Percentiles rank a stretch among this genome's conserved stretches.
Conservation (phyloP, 2,888 invertebrate species). For the Pegoplata infirma region DNA sequence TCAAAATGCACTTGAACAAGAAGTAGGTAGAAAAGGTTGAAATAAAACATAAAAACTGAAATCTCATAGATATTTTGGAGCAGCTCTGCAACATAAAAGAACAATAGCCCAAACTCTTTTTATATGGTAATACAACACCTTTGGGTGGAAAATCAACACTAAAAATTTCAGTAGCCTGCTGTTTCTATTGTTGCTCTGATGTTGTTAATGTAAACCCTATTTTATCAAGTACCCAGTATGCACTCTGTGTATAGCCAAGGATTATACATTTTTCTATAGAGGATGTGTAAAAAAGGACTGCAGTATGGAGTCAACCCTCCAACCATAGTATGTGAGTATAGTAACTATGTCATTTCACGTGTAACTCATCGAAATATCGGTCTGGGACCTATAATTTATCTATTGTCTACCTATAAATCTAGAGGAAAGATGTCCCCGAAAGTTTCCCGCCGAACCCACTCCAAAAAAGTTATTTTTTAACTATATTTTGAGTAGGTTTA, state of each 20-base stretch:
- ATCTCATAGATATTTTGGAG: constrained; percentile 29
- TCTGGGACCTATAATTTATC: no score
- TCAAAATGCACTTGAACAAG: constrained; percentile 43
- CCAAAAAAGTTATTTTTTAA: no score
- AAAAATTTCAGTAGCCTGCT: constrained; percentile 30
- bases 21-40: constrained; percentile 33
- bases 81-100: not conserved
- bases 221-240: constrained; percentile 20
- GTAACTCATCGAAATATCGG: no score
- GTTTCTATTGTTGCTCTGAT: not conserved
- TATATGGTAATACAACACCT: constrained; percentile 57
- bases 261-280: no score
- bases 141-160: constrained; percentile 41
- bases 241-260: constrained; percentile 10
- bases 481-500: no score
- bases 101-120: constrained; percentile 38
- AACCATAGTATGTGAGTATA: no score
- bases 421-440: no score
- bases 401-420: no score
- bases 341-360: no score
- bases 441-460: no score
- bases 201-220: constrained; percentile 18
- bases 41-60: not conserved
- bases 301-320: no score
- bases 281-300: no score